Evolutionary conservation across 92 coral and sea anemone genomes (phyloP).

Genomic region (Desmophyllum pertusum): DNA sequence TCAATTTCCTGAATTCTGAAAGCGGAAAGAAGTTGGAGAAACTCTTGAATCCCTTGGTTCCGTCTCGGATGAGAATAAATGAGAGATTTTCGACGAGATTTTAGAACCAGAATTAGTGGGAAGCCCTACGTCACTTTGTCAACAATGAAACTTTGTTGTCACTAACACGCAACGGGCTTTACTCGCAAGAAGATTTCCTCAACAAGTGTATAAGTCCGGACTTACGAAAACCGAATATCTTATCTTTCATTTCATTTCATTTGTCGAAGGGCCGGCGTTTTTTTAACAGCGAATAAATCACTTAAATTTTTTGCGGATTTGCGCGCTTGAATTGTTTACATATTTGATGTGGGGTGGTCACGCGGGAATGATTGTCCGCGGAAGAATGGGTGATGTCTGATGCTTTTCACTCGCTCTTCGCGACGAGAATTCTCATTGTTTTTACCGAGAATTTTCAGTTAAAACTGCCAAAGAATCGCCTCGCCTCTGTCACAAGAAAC

Average conservation of each 20-base stretch:
- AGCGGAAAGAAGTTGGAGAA: conserved; percentile 20
- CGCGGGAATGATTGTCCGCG: conserved; percentile 65
- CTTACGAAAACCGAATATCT: not conserved
- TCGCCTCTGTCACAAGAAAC: not conserved
- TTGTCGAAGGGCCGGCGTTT: conserved; percentile 10
- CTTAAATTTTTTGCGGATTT: conserved; percentile 55
- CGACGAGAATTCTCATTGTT: not conserved
- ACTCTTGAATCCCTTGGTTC: conserved; percentile 7
- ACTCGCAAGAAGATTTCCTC: conserved; percentile 12
- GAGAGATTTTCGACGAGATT: conserved; percentile 45
- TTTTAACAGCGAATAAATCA: conserved; percentile 33
- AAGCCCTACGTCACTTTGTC: conserved; percentile 56
- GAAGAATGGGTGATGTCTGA: conserved; percentile 42
- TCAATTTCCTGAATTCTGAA: conserved; percentile 27
- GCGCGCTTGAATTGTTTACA: conserved; percentile 67
- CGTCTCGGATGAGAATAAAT: conserved; percentile 20
- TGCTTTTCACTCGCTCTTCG: not conserved
- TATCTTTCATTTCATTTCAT: not conserved
- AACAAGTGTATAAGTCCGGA: conserved; percentile 16
- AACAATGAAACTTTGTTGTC: conserved; percentile 60
- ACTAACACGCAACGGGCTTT: conserved; percentile 33
- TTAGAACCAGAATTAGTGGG: conserved; percentile 14
- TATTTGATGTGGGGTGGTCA: conserved; percentile 72
- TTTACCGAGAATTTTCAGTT: conserved; percentile 18
- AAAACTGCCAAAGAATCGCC: not conserved